Evolutionary conservation across 2,113 vertebrate species (phyloP), one percentile per base, ranked within the genome.

Genomic region (Ochotona curzoniae): DNA sequence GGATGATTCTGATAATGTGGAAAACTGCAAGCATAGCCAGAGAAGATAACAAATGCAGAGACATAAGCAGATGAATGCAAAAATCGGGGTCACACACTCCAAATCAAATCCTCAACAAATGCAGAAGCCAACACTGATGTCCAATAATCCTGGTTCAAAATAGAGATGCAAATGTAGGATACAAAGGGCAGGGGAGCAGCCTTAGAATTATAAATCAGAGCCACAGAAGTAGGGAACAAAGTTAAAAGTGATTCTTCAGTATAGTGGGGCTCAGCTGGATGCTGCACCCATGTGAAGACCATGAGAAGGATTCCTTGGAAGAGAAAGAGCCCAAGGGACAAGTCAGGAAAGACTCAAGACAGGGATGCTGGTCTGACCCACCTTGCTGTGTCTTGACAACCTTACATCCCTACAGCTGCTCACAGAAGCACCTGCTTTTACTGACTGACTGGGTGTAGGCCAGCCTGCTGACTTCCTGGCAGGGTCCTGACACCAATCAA

Each of bases 401-500:
- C 38, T 86, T 28, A 88, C 71, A 30, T 73, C 90, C 63, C 96
- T 49, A n/a, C 78, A 74, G 67, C 32, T 82, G 5, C 80, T 9
- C 0, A 0, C 73, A 32, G 47, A 15, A 60, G 32, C 75, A 69
- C 75, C 91, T 95, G 51, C 15, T 67, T 60, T 85, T 85, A 60
- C 25, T 15, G 67, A 32, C 86, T 49, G 35, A 28, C 1, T 0
- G 87, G 18, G 7, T 38, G 7, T 8, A 57, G 63, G 30, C 30
- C 57, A 80, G 67, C 44, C 30, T 92, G 64, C 70, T 25, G 83
- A 47, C 71, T 89, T 87, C 49, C 54, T 0, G 5, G 73, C 47
- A 89, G 80, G 86, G 89, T 92, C 76, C 83, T 91, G 94, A 95
- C 94, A 92, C 80, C 81, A 74, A 84, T 95, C 90, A 89, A 25